These are phyloP conservation scores for Brachypterus glaber DNA, from an alignment of 2,888 invertebrate species.

Conservation along the genomic window DNA sequence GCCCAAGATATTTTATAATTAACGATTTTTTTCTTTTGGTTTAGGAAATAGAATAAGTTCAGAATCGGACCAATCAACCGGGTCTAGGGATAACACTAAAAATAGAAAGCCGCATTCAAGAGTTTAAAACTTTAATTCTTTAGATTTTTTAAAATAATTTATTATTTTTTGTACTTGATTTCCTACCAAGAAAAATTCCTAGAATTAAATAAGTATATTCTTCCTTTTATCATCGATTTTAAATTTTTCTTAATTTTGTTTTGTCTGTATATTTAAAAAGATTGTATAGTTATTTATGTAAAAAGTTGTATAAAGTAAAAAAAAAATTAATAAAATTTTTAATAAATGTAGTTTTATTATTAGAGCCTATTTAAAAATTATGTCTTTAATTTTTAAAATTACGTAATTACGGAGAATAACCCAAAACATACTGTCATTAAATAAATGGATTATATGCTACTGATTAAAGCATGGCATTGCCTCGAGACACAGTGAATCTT, in stretches of 20 bases:
- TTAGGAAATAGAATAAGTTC: constrained; percentile 41
- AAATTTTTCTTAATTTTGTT: background rate
- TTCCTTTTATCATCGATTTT: too few species aligned
- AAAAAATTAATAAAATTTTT: background rate
- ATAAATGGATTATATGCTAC: too few species aligned
- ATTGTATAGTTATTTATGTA: constrained; percentile 22
- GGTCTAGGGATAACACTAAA: constrained; percentile 45
- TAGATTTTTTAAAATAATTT: background rate
- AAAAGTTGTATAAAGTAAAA: constrained; percentile 29
- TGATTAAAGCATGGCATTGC: too few species aligned
- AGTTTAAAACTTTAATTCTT: constrained; percentile 20
- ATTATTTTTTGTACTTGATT: too few species aligned
- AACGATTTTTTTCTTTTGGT: constrained; percentile 35
- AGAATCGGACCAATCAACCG: constrained; percentile 53
- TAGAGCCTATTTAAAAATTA: too few species aligned
- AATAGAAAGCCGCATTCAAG: constrained; percentile 35
- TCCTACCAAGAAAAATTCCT: too few species aligned
- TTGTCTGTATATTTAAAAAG: background rate
- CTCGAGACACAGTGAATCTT: too few species aligned
- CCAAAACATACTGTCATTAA: too few species aligned
- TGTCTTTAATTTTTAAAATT: too few species aligned
- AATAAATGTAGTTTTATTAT: too few species aligned
- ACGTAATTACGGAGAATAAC: too few species aligned
- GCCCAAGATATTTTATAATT: background rate
- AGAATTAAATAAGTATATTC: too few species aligned